These are phyloP conservation scores for Tetrax tetrax DNA, from an alignment of 2,113 vertebrate species.

Conservation along the genomic window DNA sequence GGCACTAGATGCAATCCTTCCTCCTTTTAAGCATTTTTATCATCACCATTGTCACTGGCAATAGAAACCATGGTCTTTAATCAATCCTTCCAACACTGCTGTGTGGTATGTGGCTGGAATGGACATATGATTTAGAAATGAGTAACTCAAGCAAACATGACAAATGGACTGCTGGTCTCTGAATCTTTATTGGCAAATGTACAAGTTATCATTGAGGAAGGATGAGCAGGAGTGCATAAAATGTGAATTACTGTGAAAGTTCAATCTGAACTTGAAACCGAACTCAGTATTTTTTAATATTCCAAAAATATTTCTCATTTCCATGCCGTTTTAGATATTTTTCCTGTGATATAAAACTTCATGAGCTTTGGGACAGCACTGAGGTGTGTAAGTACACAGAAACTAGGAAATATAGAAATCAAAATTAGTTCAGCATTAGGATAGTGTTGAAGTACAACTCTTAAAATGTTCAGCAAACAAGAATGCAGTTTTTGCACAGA, in stretches of 20 bases:
- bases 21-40: neutral
- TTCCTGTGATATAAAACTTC: neutral
- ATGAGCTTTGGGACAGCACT: neutral
- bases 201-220: conserved; percentile 4
- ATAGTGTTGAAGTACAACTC: neutral
- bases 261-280: neutral
- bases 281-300: neutral
- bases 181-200: neutral
- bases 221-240: neutral
- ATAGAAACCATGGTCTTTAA: neutral
- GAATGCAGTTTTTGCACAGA: neutral
- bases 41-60: neutral
- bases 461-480: neutral
- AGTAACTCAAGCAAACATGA: neutral
- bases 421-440: neutral
- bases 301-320: neutral
- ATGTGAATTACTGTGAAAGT: neutral
- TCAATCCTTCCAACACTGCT: neutral
- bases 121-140: neutral
- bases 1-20: neutral
- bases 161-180: neutral
- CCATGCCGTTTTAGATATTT: neutral
- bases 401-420: neutral
- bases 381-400: neutral
- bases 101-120: neutral